Percentiles rank a stretch among this genome's conserved stretches.
Evolutionary conservation across 2,113 vertebrate species (phyloP).

Genomic region (Oncorhynchus gorbuscha): DNA sequence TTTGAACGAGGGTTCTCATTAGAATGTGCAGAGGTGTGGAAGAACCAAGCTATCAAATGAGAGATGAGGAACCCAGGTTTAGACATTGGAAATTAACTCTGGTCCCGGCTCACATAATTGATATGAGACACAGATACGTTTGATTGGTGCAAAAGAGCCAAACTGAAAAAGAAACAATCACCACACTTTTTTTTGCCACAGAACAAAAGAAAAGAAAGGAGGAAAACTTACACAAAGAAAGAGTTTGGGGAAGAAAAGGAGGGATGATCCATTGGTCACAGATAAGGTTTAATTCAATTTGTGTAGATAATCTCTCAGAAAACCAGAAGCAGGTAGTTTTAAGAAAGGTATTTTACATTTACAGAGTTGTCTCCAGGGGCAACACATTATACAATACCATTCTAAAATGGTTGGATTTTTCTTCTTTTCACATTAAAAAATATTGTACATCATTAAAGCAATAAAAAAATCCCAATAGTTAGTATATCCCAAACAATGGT

Average conservation of each 20-base stretch:
- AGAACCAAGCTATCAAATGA: slow-evolving; percentile 58
- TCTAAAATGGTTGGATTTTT: slow-evolving; percentile 2
- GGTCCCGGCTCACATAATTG: slow-evolving; percentile 60
- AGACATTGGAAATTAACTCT: slow-evolving; percentile 63
- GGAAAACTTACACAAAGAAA: not conserved
- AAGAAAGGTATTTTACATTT: slow-evolving; percentile 54
- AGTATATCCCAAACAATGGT: slow-evolving; percentile 30
- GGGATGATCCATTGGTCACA: slow-evolving; percentile 38
- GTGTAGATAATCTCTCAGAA: slow-evolving; percentile 50
- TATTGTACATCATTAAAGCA: slow-evolving; percentile 10
- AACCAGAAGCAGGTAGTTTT: slow-evolving; percentile 30
- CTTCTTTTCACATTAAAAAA: slow-evolving; percentile 30
- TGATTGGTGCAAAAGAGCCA: slow-evolving; percentile 61
- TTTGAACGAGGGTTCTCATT: slow-evolving; percentile 69
- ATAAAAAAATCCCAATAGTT: slow-evolving; percentile 11
- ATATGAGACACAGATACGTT: slow-evolving; percentile 63
- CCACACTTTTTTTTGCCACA: not conserved
- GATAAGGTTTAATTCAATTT: slow-evolving; percentile 66
- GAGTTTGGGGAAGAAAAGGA: slow-evolving; percentile 3
- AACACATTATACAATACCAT: slow-evolving; percentile 7
- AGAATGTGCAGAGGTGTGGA: slow-evolving; percentile 62
- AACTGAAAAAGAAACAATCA: slow-evolving; percentile 20
- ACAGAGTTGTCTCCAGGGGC: slow-evolving; percentile 33
- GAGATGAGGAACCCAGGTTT: slow-evolving; percentile 48
- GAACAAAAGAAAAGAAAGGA: slow-evolving; percentile 23